These are phyloP conservation scores for Promerops cafer DNA, from an alignment of 2,113 vertebrate genomes.

Conservation along the genomic window DNA sequence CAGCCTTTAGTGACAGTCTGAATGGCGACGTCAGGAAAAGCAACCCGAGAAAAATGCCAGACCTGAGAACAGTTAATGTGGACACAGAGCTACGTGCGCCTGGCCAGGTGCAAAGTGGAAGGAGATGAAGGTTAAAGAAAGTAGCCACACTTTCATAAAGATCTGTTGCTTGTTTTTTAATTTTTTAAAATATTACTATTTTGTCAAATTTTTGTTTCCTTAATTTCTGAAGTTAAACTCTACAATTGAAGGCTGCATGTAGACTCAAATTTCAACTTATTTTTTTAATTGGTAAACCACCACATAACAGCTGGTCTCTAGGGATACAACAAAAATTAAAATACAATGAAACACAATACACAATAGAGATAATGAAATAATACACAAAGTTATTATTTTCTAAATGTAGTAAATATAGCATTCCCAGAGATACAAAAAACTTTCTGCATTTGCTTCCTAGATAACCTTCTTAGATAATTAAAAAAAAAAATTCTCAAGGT, in stretches of 20 bases:
- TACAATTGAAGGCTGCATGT: neutral
- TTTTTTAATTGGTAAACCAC: neutral
- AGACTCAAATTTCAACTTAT: neutral
- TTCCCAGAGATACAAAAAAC: neutral
- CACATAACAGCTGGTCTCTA: neutral
- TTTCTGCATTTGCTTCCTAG: neutral
- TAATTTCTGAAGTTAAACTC: neutral
- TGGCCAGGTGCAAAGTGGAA: neutral
- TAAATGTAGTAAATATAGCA: neutral
- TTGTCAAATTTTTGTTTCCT: neutral
- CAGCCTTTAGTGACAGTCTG: neutral
- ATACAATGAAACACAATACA: neutral
- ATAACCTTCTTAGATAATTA: neutral
- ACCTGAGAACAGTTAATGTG: neutral
- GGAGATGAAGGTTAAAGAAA: neutral
- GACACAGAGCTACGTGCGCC: neutral
- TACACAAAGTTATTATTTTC: neutral
- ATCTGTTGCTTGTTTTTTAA: neutral
- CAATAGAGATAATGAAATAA: neutral
- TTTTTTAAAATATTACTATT: neutral
- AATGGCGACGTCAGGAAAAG: neutral
- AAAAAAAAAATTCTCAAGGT: neutral
- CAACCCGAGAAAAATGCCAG: accelerated
- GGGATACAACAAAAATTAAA: neutral
- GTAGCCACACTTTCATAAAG: neutral